phyloP scores from a whole-genome alignment of 2,113 vertebrate species.

The Centropus unirufus region DNA sequence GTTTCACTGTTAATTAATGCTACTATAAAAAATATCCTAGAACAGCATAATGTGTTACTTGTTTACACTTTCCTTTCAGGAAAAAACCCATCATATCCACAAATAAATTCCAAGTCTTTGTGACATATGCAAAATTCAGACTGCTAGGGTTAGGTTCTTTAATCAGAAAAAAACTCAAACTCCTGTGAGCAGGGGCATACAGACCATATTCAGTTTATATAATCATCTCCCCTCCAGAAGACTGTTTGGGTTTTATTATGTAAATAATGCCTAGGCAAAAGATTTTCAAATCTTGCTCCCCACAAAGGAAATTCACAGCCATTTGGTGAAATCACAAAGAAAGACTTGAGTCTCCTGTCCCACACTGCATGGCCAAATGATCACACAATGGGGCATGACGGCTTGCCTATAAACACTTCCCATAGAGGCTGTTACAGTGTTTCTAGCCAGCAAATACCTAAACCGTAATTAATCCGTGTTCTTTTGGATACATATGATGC shows the following conservation, averaged over 20 bases:
- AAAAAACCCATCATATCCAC: background rate
- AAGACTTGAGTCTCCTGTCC: background rate
- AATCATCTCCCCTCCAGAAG: background rate
- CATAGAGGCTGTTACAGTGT: background rate
- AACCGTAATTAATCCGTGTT: background rate
- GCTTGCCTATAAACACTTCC: background rate
- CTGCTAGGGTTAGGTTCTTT: background rate
- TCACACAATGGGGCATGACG: background rate
- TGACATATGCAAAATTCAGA: background rate
- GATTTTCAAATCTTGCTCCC: background rate
- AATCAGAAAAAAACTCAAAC: background rate
- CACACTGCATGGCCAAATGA: background rate
- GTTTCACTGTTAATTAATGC: conserved; percentile 15
- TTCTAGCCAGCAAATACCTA: background rate
- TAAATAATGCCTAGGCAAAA: background rate
- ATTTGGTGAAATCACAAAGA: background rate
- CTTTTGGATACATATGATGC: background rate
- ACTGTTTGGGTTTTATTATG: background rate
- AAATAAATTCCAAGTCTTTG: background rate
- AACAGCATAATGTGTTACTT: background rate
- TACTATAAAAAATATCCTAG: background rate
- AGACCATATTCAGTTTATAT: background rate
- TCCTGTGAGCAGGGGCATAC: background rate
- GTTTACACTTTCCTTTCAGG: background rate
- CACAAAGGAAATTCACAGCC: background rate